Percentiles rank a stretch among this genome's conserved stretches.
phyloP scores from a whole-genome alignment of 2,888 invertebrate species.

The Meiosimyza platycephala region DNA sequence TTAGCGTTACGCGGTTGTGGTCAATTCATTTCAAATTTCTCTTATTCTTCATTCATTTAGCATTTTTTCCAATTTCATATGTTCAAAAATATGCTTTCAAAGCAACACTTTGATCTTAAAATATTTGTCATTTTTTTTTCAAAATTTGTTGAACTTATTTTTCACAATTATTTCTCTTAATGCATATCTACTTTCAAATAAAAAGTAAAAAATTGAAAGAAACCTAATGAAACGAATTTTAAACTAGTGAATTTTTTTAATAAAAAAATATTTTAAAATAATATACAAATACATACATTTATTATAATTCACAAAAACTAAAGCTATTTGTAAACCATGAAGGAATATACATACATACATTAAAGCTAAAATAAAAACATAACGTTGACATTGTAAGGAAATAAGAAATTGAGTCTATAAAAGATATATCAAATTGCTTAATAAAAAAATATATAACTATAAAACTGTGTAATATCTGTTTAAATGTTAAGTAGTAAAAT shows the following conservation, averaged over 20 bases:
- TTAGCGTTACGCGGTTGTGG: too few relatives aligned
- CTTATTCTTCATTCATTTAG: too few relatives aligned
- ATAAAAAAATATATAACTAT: constrained; percentile 15
- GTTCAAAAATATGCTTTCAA: too few relatives aligned
- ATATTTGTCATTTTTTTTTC: not conserved
- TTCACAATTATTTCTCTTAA: constrained; percentile 21
- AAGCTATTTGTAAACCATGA: constrained; percentile 28
- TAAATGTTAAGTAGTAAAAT: constrained; percentile 55
- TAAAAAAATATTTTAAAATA: constrained; percentile 47
- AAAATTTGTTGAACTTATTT: not conserved
- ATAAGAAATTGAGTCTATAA: constrained; percentile 31
- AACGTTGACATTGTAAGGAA: constrained; percentile 29
- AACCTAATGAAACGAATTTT: constrained; percentile 66
- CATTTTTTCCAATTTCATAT: too few relatives aligned
- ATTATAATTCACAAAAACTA: constrained; percentile 36
- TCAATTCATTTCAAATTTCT: too few relatives aligned
- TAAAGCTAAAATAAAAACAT: constrained; percentile 33
- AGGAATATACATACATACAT: constrained; percentile 34
- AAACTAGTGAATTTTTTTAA: constrained; percentile 64
- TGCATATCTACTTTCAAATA: constrained; percentile 16
- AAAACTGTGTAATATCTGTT: constrained; percentile 49
- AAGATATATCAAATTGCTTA: constrained; percentile 15
- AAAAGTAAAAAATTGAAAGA: constrained; percentile 37
- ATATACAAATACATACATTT: constrained; percentile 33
- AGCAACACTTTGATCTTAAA: too few relatives aligned